Conservation (phyloP, 2,797 vertebrate genomes). For the Lepus townsendii region DNA sequence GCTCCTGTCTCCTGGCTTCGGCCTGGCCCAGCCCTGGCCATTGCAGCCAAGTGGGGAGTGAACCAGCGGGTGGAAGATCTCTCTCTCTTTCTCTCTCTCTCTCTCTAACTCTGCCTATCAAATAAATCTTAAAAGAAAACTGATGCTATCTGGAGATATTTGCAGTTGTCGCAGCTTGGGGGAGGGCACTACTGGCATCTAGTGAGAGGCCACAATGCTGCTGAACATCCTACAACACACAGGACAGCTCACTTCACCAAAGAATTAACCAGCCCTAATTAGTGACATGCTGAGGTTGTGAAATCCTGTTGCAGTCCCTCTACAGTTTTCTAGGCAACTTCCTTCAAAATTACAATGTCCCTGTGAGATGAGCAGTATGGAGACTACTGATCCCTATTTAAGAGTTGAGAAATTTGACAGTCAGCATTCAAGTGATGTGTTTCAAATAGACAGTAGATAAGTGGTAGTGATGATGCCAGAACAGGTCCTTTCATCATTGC, state of each 20-base stretch:
- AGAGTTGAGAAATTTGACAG: neutral
- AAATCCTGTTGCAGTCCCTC: neutral
- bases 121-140: too few species aligned
- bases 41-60: too few species aligned
- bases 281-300: neutral
- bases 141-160: slow-evolving; percentile 19
- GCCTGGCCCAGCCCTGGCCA: too few species aligned
- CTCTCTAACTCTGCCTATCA: too few species aligned
- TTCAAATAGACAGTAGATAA: neutral
- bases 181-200: neutral
- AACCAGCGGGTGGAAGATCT: too few species aligned
- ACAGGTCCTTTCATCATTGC: neutral
- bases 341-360: neutral
- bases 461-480: neutral
- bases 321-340: neutral
- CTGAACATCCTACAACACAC: neutral
- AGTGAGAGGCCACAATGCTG: neutral
- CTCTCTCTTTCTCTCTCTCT: too few species aligned
- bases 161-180: neutral
- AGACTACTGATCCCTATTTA: neutral
- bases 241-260: neutral
- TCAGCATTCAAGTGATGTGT: neutral
- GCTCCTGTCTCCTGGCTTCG: too few species aligned
- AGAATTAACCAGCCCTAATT: neutral
- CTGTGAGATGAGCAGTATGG: neutral